Evolutionary conservation across 2,888 invertebrate species (phyloP), one percentile per base, ranked within the genome.

Genomic region (Epinotia brunnichana): DNA sequence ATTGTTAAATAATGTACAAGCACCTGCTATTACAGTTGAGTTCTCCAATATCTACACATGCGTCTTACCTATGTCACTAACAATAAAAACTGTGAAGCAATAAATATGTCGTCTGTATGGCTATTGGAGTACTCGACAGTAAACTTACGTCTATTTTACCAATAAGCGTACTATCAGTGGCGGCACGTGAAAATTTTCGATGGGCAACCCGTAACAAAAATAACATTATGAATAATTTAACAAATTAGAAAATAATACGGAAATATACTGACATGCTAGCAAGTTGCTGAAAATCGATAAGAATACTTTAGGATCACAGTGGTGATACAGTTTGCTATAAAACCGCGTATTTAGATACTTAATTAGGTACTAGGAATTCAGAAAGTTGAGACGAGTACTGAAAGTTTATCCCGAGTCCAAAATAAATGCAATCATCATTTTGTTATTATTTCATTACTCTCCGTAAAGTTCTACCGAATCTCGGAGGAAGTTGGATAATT

Each of bases 361-460:
- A 15, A 44, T 44, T 44, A n/a, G n/a, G n/a, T n/a, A 44, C 15
- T 44, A 15, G 4, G 15, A 48, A n/a, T 48, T 48, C n/a, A 48
- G 44, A n/a, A 48, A 48, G 13, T n/a, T n/a, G 44, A 15, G 15
- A 44, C 15, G 15, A 1, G n/a, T 44, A 48, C 48, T 48, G 4
- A 48, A 48, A 48, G 48, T 48, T 48, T 48, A 48, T 24, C 53
- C 5, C 24, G 15, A 41, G 24, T 11, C 24, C 53, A 54, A 54
- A 54, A 54, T 56, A 62, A 69, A 62, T 61, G 39, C 44, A 7
- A 48, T 35, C 35, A 29, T 44, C 56, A 44, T 51, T 3, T 44
- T 63, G 35, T 60, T 15, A 61, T 61, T 41, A 21, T 44, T 44
- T 44, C 9, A 61, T 44, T 60, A 19, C 44, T 39, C 41, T 66